These are phyloP conservation scores for Echiichthys vipera DNA, from an alignment of 2,797 vertebrate genomes.

Conservation along the genomic window DNA sequence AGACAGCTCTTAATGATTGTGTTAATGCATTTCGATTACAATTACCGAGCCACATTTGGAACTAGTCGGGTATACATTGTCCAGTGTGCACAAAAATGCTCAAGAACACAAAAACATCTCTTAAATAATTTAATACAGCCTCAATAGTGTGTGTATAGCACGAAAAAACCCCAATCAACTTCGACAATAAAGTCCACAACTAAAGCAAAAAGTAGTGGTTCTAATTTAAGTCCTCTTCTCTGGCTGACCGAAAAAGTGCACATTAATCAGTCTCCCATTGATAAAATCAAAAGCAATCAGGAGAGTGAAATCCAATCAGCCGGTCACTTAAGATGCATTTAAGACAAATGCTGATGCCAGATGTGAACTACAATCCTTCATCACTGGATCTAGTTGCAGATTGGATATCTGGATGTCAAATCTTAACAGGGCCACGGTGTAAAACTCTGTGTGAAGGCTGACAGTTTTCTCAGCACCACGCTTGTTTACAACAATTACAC, in stretches of 20 bases:
- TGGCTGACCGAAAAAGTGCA: not conserved
- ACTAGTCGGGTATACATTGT: not conserved
- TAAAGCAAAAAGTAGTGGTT: not conserved
- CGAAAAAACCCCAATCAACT: not conserved
- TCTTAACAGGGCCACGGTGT: not conserved
- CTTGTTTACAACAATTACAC: slow-evolving; percentile 18
- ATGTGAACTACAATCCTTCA: not conserved
- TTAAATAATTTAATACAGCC: not conserved
- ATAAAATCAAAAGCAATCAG: slow-evolving; percentile 11
- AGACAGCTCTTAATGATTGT: not conserved
- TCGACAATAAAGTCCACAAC: not conserved
- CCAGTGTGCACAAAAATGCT: not conserved
- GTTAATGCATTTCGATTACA: not conserved
- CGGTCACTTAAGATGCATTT: slow-evolving; percentile 14
- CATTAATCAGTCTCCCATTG: not conserved
- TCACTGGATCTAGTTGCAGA: not conserved
- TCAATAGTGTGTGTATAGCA: not conserved
- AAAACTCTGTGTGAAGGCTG: not conserved
- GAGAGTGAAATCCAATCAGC: not conserved
- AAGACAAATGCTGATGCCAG: not conserved
- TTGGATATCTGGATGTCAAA: not conserved
- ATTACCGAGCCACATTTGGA: not conserved
- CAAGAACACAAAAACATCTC: not conserved
- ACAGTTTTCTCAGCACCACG: not conserved
- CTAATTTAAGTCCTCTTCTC: not conserved